Base-by-base conservation (phyloP, 2,113 vertebrate species). In the Cepphus grylle region DNA sequence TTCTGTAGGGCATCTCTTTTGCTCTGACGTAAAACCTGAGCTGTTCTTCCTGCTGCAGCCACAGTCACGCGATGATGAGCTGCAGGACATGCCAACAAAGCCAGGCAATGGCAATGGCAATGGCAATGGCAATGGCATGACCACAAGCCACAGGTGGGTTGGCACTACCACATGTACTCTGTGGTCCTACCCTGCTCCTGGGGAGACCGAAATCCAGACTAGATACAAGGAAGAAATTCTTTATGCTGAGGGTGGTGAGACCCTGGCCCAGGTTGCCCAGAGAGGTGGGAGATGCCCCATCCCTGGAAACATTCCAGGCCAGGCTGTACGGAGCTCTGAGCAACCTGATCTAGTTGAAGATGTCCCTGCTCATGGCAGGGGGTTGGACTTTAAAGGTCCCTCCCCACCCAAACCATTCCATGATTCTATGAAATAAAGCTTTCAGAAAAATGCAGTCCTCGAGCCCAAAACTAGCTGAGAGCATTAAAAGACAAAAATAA, bases 71-170 rank as follows among this genome's bases (percentile, higher is more conserved):
- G 0, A 9, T 8, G 21, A 47, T 21, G 63, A 70, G 47, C 40
- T 42, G 40, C 30, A 70, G 47, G 72, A 70, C 47, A 7, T 1
- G 14, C 40, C 80, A 42, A 5, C 14, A 5, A 40, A 53, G 23
- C 17, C 45, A 36, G 63, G 36, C 43, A 25, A 22, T 3, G 4
- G 25, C 58, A 67, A 7, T 0, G 0, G 5, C 7, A 14, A n/a
- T n/a, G 63, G 36, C 43, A 25, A 22, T 3, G 4, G 25, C 58
- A 67, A 7, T 0, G 0, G 5, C 7, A 14, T 52, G 25, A 19
- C 40, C 45, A n/a, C 40, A 55, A 65, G 13, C 21, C 49, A 53
- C 38, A 20, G 18, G 15, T 47, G 53, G 25, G 32, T 16, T 58
- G 40, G 53, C 53, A 58, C 42, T 25, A 23, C 45, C 62, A 8